These are phyloP conservation scores for Pandemis cinnamomeana DNA, from an alignment of 2,888 invertebrate species.

Conservation along the genomic window DNA sequence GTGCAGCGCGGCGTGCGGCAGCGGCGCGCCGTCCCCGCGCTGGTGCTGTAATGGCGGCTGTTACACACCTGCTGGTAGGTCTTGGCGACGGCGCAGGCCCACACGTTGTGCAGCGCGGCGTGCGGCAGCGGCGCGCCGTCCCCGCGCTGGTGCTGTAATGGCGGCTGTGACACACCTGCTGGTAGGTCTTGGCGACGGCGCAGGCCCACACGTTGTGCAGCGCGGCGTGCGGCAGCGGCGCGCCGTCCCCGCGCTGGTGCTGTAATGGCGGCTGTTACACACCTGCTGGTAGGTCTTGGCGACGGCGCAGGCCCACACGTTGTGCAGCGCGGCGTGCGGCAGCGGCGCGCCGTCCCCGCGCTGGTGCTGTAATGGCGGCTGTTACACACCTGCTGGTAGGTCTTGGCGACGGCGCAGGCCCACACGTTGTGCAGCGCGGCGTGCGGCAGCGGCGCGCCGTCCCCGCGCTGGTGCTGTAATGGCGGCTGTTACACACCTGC, in stretches of 20 bases:
- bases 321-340: conserved; percentile 61
- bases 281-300: conserved; percentile 86
- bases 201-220: conserved; percentile 73
- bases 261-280: background rate
- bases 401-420: conserved; percentile 86
- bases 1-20: conserved; percentile 60
- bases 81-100: conserved; percentile 86
- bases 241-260: conserved; percentile 73
- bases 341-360: conserved; percentile 73
- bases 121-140: conserved; percentile 72
- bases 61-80: conserved; percentile 74
- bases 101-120: conserved; percentile 66
- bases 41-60: no score
- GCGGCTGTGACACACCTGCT: conserved; percentile 58
- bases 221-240: conserved; percentile 63
- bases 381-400: conserved; percentile 73
- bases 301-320: conserved; percentile 82
- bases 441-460: conserved; percentile 70
- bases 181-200: conserved; percentile 87
- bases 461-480: no score
- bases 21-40: conserved; percentile 71
- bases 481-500: conserved; percentile 57
- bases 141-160: no score
- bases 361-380: no score
- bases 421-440: conserved; percentile 67